Conservation (phyloP, 2,113 vertebrate species). For the Hirundichthys speculiger region DNA sequence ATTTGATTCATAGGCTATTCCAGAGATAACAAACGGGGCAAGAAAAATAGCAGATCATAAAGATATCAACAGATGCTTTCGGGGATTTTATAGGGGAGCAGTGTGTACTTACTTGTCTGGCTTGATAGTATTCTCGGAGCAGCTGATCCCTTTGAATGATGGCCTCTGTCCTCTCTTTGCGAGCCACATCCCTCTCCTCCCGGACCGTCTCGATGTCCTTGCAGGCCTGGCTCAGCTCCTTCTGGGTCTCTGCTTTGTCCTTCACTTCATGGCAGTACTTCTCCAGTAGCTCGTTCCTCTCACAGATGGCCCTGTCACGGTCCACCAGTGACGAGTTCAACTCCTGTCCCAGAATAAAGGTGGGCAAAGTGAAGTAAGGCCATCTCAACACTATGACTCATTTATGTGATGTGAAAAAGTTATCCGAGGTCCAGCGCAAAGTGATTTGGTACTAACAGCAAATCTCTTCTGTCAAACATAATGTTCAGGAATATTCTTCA, state of each 20-base stretch:
- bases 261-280: conserved; percentile 92
- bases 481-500: too few relatives aligned
- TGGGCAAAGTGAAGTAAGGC: conserved; percentile 1
- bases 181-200: conserved; percentile 89
- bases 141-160: conserved; percentile 91
- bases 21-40: conserved; percentile 4
- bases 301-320: conserved; percentile 88
- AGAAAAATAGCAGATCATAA: conserved; percentile 12
- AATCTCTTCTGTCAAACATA: conserved; percentile 6
- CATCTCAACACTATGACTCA: conserved; percentile 24
- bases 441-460: conserved; percentile 18
- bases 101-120: conserved; percentile 83
- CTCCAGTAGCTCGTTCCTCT: conserved; percentile 92
- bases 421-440: conserved; percentile 13
- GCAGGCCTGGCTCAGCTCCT: conserved; percentile 91
- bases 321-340: conserved; percentile 88
- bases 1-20: conserved; percentile 2
- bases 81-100: not conserved
- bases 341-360: conserved; percentile 74
- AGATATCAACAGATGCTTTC: conserved; percentile 9
- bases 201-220: conserved; percentile 90
- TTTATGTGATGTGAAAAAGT: conserved; percentile 28
- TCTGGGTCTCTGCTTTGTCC: conserved; percentile 90
- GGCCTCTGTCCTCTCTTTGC: conserved; percentile 89
- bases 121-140: conserved; percentile 88